A percentile compares a stretch with the other conserved stretches of the same genome.
These are phyloP conservation scores for Protomyctophum bolini DNA, from an alignment of 2,113 vertebrate genomes.

Conservation along the genomic window DNA sequence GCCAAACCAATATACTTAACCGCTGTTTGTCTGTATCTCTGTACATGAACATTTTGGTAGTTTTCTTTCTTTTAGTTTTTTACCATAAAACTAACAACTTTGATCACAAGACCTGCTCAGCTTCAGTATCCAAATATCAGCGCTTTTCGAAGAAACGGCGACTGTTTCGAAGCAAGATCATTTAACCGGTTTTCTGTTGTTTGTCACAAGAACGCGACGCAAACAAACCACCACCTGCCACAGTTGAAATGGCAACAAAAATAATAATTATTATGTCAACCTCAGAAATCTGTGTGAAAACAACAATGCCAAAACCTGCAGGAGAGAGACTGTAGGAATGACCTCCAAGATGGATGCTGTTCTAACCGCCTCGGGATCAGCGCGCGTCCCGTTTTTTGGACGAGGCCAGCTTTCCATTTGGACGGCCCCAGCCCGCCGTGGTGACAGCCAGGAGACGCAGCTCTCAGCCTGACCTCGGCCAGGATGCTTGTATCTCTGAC, in stretches of 20 bases:
- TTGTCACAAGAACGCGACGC: constrained; percentile 39
- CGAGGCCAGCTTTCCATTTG: constrained; percentile 25
- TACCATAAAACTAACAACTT: constrained; percentile 29
- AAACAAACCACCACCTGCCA: constrained; percentile 58
- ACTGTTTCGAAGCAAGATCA: not conserved
- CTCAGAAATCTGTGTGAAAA: constrained; percentile 60
- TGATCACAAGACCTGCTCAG: constrained; percentile 19
- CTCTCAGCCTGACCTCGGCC: constrained; percentile 68
- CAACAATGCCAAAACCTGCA: constrained; percentile 67
- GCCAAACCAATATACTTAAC: constrained; percentile 70
- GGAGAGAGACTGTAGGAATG: constrained; percentile 55
- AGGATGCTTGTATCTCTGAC: constrained; percentile 67
- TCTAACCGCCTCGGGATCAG: constrained; percentile 37
- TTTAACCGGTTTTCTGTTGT: constrained; percentile 3
- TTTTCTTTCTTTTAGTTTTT: constrained; percentile 5
- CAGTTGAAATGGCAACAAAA: constrained; percentile 10
- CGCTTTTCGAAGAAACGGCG: too few relatives aligned
- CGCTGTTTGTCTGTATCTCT: constrained; percentile 20
- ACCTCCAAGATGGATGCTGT: constrained; percentile 59
- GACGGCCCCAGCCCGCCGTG: constrained; percentile 37
- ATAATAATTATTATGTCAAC: constrained; percentile 26
- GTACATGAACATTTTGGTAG: constrained; percentile 28
- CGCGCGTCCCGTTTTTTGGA: not conserved
- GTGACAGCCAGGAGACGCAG: constrained; percentile 35
- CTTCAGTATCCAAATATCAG: constrained; percentile 46